Base-by-base conservation (phyloP, 2,888 invertebrate species). In the Tachina fera region DNA sequence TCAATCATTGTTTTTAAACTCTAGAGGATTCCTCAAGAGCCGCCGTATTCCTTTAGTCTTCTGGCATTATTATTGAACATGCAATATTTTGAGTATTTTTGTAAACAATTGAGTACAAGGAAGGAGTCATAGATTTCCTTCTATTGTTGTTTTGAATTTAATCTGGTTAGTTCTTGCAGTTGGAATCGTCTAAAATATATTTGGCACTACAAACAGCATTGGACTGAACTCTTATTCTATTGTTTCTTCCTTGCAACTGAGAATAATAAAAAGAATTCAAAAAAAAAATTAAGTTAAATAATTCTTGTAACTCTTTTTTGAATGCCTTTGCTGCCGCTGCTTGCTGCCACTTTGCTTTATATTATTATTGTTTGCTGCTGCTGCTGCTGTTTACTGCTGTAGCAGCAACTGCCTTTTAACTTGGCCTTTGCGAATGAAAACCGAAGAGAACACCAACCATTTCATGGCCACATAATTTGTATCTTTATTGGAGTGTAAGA, bases 381-480 rank as follows among this genome's bases (percentile, higher is more conserved):
- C 5, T 67, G 60, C 63, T 58, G 76, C 47, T 22, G n/a, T 3
- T 22, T 3, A 22, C 3, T 39, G 41, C 41, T 31, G 31, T 31
- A 4, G 31, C 31, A 31, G 31, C 31, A 31, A 31, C 31, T 16
- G 43, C 43, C 22, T 39, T 45, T 68, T 68, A 81, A 74, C 60
- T 78, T 83, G 77, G 83, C 61, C 72, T 83, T 78, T 78, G 67
- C 61, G 67, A 61, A 51, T 53, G 71, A 77, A 63, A 49, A 49
- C 31, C 6, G 31, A 5, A 31, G 6, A 6, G 31, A 31, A 31
- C 31, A 22, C 19, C 71, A 56, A 8, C 39, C 72, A 67, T 61
- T 83, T 75, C 81, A 81, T 68, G 61, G 83, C 83, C 77, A 79
- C 79, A 78, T 74, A 67, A 81, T 81, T 79, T 81, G 75, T 74